phyloP scores from a whole-genome alignment of 2,797 vertebrate genomes.

The Ciconia nigra region DNA sequence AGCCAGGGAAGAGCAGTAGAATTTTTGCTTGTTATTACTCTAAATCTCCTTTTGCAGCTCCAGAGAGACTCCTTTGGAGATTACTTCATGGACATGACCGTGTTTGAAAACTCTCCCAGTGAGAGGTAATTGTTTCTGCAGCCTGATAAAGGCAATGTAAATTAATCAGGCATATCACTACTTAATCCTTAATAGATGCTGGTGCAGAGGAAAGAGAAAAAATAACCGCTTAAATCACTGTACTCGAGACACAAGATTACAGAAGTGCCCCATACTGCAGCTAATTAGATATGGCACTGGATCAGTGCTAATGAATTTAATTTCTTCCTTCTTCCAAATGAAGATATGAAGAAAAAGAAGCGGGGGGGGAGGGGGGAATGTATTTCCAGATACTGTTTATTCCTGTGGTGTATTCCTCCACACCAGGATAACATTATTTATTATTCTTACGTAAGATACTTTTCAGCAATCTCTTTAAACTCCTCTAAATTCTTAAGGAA shows the following conservation, averaged over 20 bases:
- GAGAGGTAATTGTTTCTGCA: not conserved
- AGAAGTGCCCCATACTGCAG: not conserved
- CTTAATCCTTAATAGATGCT: conserved; percentile 5
- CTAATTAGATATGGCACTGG: conserved; percentile 2
- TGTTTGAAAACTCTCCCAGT: conserved; percentile 30
- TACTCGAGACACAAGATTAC: not conserved
- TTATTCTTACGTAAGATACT: not conserved
- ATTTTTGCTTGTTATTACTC: not conserved
- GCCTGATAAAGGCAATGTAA: not conserved
- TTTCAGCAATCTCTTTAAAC: not conserved
- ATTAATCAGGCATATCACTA: conserved; percentile 12
- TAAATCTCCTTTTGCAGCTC: not conserved
- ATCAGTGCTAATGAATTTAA: conserved; percentile 2
- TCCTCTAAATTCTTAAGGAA: not conserved
- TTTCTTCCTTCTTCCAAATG: not conserved
- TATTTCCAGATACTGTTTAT: not conserved
- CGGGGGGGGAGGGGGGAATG: accelerated
- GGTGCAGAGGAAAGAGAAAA: not conserved
- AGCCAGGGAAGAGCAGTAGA: not conserved
- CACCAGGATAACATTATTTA: not conserved
- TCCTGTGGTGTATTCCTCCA: not conserved
- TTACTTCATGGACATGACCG: not conserved
- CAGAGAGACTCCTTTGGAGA: not conserved
- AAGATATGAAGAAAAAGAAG: not conserved
- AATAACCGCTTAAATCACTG: not conserved